Evolutionary conservation across 2,888 invertebrate species (phyloP), one percentile per base, ranked within the genome.

Genomic region (Ligdia adustata): DNA sequence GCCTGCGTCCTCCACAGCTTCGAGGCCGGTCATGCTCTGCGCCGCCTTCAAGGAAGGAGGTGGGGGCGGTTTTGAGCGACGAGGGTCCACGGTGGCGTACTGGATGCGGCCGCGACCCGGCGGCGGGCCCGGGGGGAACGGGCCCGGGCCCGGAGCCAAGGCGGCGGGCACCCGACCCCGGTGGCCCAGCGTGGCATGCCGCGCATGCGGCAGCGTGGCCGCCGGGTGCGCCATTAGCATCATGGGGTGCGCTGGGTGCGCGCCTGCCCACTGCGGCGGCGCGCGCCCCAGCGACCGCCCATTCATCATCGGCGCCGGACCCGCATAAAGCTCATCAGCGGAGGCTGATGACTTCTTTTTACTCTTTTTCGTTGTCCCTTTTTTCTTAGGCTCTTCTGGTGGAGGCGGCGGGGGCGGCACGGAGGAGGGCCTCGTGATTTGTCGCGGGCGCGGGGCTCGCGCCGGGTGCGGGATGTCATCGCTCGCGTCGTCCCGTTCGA

Each of bases 391-490:
- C 66, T 94, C 93, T 65, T 93, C 93, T 2, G 92, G 92, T 0
- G 94, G 93, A 5, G 95, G 94, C 0, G 96, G 95, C 1, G 97
- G 96, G 18, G 97, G 97, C 4, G 96, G 96, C 32, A 95, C 95
- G n/a, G 94, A 93, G 0, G 95, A 94, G 0, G 96, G 95, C 42
- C 94, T 92, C 39, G 93, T 91, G 57, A 97, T 94, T 82, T 97
- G 97, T 1, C 97, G 92, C 0, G 97, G 96, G 31, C 97, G 91
- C 15, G 94, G 91, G 12, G 94, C 93, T 33, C 94, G 90, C 9
- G 93, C 91, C 66, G 57, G 92, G 91, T 65, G 94, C 24, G 89
- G 89, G 41, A 82, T 77, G 47, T 94, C 91, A 59, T 96, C 96
- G 68, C 96, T 96, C 7, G 93, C 92, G 55, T 93, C 93, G 66